A percentile compares a stretch with the other conserved stretches of the same genome.
Conservation (phyloP, 2,888 invertebrate genomes). For the Ophion ventricosus region DNA sequence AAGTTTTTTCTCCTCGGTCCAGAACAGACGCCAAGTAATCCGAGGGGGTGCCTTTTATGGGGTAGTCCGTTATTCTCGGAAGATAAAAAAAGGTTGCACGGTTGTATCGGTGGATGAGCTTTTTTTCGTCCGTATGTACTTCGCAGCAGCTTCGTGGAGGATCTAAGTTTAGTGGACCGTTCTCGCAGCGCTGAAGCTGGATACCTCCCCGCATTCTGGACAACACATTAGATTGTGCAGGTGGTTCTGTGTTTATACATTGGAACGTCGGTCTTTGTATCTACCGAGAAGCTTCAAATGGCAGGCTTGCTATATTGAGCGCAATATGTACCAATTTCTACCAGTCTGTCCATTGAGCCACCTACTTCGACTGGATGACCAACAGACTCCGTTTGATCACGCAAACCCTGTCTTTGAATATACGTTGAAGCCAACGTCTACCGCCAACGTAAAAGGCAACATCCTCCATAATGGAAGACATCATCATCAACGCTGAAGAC, state of each 20-base stretch:
- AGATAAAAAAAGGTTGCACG: slow-evolving; percentile 13
- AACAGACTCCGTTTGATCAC: not conserved
- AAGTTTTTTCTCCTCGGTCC: not conserved
- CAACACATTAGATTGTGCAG: not conserved
- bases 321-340: not conserved
- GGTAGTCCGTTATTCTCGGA: not conserved
- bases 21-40: not conserved
- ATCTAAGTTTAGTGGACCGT: not conserved
- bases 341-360: not conserved
- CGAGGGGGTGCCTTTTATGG: slow-evolving; percentile 22
- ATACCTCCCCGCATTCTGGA: not conserved
- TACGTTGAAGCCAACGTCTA: no score
- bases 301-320: not conserved
- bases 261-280: not conserved
- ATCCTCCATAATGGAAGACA: not conserved
- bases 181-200: not conserved
- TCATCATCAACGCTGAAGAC: not conserved
- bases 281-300: not conserved
- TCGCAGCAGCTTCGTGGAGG: not conserved
- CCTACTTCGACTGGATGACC: not conserved
- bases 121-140: not conserved
- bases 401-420: not conserved
- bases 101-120: not conserved
- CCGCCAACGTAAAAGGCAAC: no score
- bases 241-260: not conserved